Conservation (phyloP, 2,888 invertebrate species). For the Ophonus ardosiacus region DNA sequence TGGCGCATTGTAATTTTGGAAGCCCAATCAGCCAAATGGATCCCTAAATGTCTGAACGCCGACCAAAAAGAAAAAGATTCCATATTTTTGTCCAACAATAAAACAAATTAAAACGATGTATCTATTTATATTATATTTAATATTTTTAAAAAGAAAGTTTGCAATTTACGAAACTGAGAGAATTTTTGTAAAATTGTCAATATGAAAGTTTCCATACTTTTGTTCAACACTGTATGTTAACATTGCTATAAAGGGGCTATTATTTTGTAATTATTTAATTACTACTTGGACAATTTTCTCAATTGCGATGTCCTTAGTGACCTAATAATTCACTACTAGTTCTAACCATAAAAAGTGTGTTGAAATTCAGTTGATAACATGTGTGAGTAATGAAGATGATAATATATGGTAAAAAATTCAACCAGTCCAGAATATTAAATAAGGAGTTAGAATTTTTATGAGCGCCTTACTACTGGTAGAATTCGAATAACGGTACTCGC, state of each 20-base stretch:
- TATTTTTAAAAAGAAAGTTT: too few species aligned
- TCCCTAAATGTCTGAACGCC: too few species aligned
- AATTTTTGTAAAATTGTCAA: too few species aligned
- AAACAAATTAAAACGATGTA: too few species aligned
- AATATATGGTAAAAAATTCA: conserved; percentile 40
- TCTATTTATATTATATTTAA: too few species aligned
- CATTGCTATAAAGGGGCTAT: neutral
- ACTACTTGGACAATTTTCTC: neutral
- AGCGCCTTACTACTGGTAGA: conserved; percentile 18
- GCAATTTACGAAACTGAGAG: too few species aligned
- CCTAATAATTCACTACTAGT: neutral
- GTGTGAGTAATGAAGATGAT: conserved; percentile 31
- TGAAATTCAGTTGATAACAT: conserved; percentile 7
- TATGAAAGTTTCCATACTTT: too few species aligned
- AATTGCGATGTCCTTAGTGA: neutral
- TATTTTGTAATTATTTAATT: neutral
- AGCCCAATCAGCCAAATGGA: too few species aligned
- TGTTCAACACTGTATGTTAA: neutral
- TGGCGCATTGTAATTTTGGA: too few species aligned
- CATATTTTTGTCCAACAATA: too few species aligned
- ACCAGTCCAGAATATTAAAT: conserved; percentile 30
- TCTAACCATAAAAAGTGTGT: neutral
- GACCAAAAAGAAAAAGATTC: too few species aligned
- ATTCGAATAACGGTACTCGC: conserved; percentile 16
- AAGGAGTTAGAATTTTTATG: conserved; percentile 37